Evolutionary conservation across 53 echinoderm and acorn worm species (phyloP), one percentile per base, ranked within the genome.

Genomic region (Hippasteria phrygiana): DNA sequence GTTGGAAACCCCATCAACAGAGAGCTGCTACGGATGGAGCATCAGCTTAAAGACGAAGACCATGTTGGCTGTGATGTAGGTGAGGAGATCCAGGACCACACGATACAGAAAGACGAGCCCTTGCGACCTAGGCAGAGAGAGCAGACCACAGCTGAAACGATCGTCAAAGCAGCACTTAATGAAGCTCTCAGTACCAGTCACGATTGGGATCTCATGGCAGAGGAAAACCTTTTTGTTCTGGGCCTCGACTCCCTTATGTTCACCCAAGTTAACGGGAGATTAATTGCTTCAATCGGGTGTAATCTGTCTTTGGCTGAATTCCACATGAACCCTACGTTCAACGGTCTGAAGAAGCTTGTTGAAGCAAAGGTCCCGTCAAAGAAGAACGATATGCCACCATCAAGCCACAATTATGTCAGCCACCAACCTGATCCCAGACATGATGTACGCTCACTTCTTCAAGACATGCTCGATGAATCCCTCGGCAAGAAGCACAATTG

Each of bases 241-340:
- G 78, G 78, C 27, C 78, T 78, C 4, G 78, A 78, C 33, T 78
- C 78, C 28, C 78, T 78, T 4, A 78, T 78, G 50, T 54, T 78
- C 54, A 29, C 78, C 18, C 78, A 53, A 10, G 53, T 78, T 28
- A 31, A 31, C 38, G 54, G 48, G 78, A 78, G 10, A 26, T 31
- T 78, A 51, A 48, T 14, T 22, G 55, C 24, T 5, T 29, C 26
- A 27, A 54, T 4, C 26, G 78, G 78, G n/a, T 78, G 55, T 34
- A 4, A 29, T 53, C 8, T 78, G 5, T 78, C 78, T 3, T 17
- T 78, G 78, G 17, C 53, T 28, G 78, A 78, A 54, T 78, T 78
- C 55, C 78, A 78, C 33, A 5, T 31, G 31, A 78, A 78, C 54
- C 78, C 78, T 28, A 51, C 78, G 5, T 78, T 78, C 33, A 18